phyloP scores from a whole-genome alignment of 2,888 invertebrate genomes.

The Trichopoda pennipes region DNA sequence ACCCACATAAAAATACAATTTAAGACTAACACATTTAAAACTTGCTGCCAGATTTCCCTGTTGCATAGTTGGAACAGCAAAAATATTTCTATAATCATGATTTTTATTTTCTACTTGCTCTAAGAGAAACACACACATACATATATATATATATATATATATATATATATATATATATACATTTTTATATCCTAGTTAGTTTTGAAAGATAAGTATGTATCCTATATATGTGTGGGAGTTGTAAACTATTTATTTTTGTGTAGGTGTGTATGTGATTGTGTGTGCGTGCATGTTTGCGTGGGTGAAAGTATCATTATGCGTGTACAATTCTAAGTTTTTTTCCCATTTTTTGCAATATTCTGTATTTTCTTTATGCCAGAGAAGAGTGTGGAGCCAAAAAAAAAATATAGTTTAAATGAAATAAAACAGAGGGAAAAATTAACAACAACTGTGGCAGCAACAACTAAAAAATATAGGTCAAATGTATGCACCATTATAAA shows the following conservation, averaged over 20 bases:
- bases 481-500: conserved; percentile 63
- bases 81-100: conserved; percentile 26
- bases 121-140: not conserved
- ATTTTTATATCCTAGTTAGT: not conserved
- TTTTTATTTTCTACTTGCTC: conserved; percentile 20
- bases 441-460: conserved; percentile 27
- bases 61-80: conserved; percentile 32
- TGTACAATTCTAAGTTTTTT: conserved; percentile 27
- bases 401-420: conserved; percentile 32
- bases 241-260: conserved; percentile 11
- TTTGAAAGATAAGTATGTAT: not conserved
- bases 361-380: conserved; percentile 42
- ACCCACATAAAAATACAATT: conserved; percentile 22
- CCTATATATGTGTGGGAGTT: not conserved
- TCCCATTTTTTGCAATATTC: conserved; percentile 10
- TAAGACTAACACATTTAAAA: conserved; percentile 3
- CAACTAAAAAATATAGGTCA: conserved; percentile 64
- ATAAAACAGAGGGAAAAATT: conserved; percentile 34
- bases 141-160: no score
- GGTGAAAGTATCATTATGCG: conserved; percentile 24
- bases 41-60: conserved; percentile 43
- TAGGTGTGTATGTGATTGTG: not conserved
- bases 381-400: conserved; percentile 15
- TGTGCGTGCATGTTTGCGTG: not conserved
- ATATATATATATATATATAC: no score